phyloP scores from a whole-genome alignment of 2,797 vertebrate genomes.

The Lindbergichthys nudifrons region DNA sequence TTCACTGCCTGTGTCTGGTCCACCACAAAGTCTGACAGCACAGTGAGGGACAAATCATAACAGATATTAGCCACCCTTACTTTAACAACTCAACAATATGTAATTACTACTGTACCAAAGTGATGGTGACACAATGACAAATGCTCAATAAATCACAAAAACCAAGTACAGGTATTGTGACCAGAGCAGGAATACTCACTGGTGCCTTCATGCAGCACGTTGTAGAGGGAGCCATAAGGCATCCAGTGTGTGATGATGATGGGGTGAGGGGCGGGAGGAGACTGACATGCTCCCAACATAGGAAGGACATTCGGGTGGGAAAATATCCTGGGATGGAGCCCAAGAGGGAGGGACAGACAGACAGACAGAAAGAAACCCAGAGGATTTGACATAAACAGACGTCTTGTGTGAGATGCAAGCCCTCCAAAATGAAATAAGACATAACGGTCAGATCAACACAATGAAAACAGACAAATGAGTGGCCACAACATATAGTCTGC shows the following conservation, averaged over 20 bases:
- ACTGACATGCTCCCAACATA: constrained; percentile 94
- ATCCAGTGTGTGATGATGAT: constrained; percentile 98
- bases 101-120: constrained; percentile 20
- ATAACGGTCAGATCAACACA: constrained; percentile 43
- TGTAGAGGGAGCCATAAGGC: constrained; percentile 97
- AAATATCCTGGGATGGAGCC: constrained; percentile 90
- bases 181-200: constrained; percentile 87
- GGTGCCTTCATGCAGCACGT: constrained; percentile 96
- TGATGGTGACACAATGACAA: constrained; percentile 50
- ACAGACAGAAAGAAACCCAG: constrained; percentile 58
- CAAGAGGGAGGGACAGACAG: constrained; percentile 43
- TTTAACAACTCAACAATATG: constrained; percentile 6
- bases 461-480: constrained; percentile 63
- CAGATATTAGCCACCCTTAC: constrained; percentile 5
- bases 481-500: not conserved
- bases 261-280: constrained; percentile 93
- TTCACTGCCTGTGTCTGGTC: constrained; percentile 98
- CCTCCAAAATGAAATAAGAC: constrained; percentile 35
- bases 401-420: constrained; percentile 40
- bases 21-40: constrained; percentile 90
- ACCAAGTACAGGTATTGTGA: constrained; percentile 47
- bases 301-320: constrained; percentile 98
- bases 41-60: constrained; percentile 33
- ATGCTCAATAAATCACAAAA: constrained; percentile 51
- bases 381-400: constrained; percentile 69